Percentiles rank a stretch among this genome's conserved stretches.
Evolutionary conservation across 2,113 vertebrate species (phyloP).

Genomic region (Gallinago paraguaiae): DNA sequence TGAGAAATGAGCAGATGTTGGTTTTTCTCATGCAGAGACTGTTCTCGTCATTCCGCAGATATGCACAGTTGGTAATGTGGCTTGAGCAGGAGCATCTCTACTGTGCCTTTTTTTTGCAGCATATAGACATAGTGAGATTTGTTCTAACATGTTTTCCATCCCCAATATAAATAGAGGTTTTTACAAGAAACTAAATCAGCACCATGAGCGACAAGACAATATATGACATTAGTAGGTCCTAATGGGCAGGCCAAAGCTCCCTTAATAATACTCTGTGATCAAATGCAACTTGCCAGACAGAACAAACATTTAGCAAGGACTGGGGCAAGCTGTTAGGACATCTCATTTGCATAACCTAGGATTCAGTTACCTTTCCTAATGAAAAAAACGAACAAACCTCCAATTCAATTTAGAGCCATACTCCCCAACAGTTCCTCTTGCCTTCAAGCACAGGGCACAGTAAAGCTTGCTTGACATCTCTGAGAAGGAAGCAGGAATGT

Average conservation of each 20-base stretch:
- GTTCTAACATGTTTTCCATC: background rate
- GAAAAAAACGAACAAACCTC: background rate
- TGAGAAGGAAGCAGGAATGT: background rate
- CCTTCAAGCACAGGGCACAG: background rate
- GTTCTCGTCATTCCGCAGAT: background rate
- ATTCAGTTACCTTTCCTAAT: background rate
- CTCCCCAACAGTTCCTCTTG: background rate
- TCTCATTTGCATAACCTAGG: background rate
- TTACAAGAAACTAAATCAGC: background rate
- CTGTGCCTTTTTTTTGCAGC: background rate
- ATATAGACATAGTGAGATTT: background rate
- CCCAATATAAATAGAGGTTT: background rate
- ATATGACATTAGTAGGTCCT: background rate
- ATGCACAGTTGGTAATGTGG: background rate
- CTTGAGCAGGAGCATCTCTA: background rate
- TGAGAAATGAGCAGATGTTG: background rate
- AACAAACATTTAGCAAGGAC: background rate
- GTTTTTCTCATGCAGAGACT: background rate
- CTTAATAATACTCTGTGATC: background rate
- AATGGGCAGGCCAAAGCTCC: background rate
- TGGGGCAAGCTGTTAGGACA: background rate
- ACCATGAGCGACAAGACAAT: background rate
- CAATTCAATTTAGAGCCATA: background rate
- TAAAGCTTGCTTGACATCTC: background rate
- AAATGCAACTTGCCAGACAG: background rate